Evolutionary conservation across 1,140 invertebrate species (phyloP).

Genomic region (Cryptotermes secundus): DNA sequence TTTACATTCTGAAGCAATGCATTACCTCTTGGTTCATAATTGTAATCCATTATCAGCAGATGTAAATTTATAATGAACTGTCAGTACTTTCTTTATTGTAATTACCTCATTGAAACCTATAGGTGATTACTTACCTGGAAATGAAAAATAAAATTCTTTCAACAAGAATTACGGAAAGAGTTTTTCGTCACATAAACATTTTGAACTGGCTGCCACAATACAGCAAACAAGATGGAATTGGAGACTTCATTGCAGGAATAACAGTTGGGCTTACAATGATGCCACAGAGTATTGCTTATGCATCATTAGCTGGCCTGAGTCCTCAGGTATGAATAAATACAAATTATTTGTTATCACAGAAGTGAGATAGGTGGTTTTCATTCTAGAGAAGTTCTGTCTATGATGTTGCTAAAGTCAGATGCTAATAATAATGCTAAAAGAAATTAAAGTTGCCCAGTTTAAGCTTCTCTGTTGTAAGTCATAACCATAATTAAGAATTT

Average conservation of each 20-base stretch:
- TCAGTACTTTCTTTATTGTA: background rate
- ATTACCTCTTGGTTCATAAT: too few species aligned
- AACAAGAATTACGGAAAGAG: background rate
- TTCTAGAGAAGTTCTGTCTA: too few species aligned
- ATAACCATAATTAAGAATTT: too few species aligned
- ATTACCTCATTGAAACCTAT: background rate
- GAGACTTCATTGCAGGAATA: constrained; percentile 72
- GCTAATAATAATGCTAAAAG: too few species aligned
- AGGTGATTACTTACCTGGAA: background rate
- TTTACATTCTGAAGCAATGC: too few species aligned
- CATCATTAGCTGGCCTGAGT: constrained; percentile 69
- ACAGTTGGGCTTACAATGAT: constrained; percentile 80
- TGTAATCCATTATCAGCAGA: too few species aligned
- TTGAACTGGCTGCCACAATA: constrained; percentile 65
- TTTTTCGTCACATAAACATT: constrained; percentile 46
- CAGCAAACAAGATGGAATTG: constrained; percentile 55
- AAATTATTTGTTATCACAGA: background rate
- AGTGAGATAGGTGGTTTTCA: too few species aligned
- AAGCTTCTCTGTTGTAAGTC: too few species aligned
- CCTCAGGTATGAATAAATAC: constrained; percentile 58
- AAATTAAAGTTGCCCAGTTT: too few species aligned
- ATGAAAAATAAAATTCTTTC: background rate
- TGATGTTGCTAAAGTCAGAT: too few species aligned
- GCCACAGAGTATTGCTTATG: constrained; percentile 83
- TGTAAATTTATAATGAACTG: too few species aligned